Percentiles rank a stretch among this genome's conserved stretches.
phyloP scores from a whole-genome alignment of 2,113 vertebrate species.

The Hyla sarda region DNA sequence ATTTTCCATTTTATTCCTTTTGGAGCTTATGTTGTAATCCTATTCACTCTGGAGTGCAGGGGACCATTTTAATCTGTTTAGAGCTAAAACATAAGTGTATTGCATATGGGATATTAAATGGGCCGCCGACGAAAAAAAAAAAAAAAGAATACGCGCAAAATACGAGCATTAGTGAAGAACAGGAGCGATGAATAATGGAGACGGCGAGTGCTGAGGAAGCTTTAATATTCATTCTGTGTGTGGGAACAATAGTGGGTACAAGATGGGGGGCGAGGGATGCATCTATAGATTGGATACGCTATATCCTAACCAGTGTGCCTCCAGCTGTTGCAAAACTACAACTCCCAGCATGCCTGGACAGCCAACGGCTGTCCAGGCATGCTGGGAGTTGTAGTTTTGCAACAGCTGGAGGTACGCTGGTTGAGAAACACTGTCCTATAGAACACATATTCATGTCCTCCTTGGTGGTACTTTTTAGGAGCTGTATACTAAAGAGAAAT shows the following conservation, averaged over 20 bases:
- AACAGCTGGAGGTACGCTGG: no score
- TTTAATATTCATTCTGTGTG: not conserved
- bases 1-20: conserved; percentile 12
- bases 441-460: no score
- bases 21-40: conserved; percentile 51
- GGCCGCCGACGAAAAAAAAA: not conserved
- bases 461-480: no score
- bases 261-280: not conserved
- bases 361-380: no score
- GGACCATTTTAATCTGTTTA: conserved; percentile 53
- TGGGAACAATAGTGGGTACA: not conserved
- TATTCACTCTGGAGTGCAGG: conserved; percentile 43
- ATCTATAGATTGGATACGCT: no score
- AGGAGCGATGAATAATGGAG: not conserved
- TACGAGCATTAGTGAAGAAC: conserved; percentile 24
- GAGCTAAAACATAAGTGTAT: conserved; percentile 49
- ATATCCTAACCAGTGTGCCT: no score
- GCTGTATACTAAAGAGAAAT: no score
- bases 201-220: not conserved
- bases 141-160: conserved; percentile 21
- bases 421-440: no score
- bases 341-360: no score
- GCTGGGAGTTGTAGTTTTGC: no score
- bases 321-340: no score
- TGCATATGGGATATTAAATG: conserved; percentile 47